Conservation (phyloP, 1,140 invertebrate species). For the Brachionus rotundiformis region DNA sequence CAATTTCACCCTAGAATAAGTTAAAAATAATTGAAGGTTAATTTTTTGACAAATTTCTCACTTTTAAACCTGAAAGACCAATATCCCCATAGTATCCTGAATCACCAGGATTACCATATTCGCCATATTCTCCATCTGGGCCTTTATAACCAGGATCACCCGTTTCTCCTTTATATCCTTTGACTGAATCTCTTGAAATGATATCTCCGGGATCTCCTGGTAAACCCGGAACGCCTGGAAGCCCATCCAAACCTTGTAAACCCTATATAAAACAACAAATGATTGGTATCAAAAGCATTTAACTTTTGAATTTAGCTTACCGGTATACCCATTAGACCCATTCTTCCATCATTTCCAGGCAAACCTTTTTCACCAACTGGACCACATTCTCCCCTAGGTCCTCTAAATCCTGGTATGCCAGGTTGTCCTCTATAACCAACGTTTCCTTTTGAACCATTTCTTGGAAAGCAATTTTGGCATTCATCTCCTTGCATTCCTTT, state of each 20-base stretch:
- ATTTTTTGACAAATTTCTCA: neutral
- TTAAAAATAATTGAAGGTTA: neutral
- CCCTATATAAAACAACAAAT: neutral
- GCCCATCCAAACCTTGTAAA: slow-evolving; percentile 13
- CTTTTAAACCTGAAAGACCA: slow-evolving; percentile 43
- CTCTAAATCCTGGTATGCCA: neutral
- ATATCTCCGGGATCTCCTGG: slow-evolving; percentile 38
- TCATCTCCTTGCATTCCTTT: slow-evolving; percentile 37
- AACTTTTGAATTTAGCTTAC: neutral
- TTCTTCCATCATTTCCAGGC: slow-evolving; percentile 30
- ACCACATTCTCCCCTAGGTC: slow-evolving; percentile 19
- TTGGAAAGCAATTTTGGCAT: slow-evolving; percentile 33
- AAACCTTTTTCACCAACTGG: slow-evolving; percentile 17
- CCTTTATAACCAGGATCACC: slow-evolving; percentile 32
- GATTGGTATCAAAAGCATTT: neutral
- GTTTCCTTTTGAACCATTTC: slow-evolving; percentile 25
- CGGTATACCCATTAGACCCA: neutral
- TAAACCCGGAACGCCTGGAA: slow-evolving; percentile 38
- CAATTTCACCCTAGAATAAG: slow-evolving; percentile 14
- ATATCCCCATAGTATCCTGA: slow-evolving; percentile 43
- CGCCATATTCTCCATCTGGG: slow-evolving; percentile 16
- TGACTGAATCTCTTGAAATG: neutral
- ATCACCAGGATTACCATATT: slow-evolving; percentile 18
- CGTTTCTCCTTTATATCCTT: slow-evolving; percentile 15
- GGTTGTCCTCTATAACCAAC: neutral